Percentiles rank a stretch among this genome's conserved stretches.
Evolutionary conservation across 2,888 invertebrate genomes (phyloP).

Genomic region (Pheosia tremula): DNA sequence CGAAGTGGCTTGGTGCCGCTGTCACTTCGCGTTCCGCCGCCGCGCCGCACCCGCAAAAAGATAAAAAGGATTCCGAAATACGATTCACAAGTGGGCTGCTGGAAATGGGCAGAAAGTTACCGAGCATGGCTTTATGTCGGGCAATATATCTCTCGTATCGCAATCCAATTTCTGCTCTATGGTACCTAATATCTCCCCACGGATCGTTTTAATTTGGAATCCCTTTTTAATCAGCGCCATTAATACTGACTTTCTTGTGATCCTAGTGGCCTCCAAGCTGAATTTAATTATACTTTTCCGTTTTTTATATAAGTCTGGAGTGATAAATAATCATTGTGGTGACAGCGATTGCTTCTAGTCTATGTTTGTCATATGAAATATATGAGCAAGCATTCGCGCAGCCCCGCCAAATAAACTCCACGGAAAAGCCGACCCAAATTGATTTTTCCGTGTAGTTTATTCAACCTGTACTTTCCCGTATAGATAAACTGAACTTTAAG

Average conservation of each 20-base stretch:
- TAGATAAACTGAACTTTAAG: slow-evolving; percentile 42
- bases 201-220: slow-evolving; percentile 75
- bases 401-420: slow-evolving; percentile 17
- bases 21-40: slow-evolving; percentile 76
- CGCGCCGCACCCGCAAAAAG: slow-evolving; percentile 74
- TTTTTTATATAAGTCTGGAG: background rate
- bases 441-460: slow-evolving; percentile 30
- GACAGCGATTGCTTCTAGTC: background rate
- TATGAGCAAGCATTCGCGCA: slow-evolving; percentile 1
- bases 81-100: slow-evolving; percentile 82
- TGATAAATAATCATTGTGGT: background rate
- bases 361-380: background rate
- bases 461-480: slow-evolving; percentile 28
- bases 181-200: slow-evolving; percentile 76
- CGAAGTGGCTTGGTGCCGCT: slow-evolving; percentile 80
- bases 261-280: slow-evolving; percentile 8
- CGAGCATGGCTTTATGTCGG: slow-evolving; percentile 77
- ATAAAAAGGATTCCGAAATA: slow-evolving; percentile 82
- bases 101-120: slow-evolving; percentile 81
- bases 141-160: slow-evolving; percentile 81
- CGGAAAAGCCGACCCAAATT: slow-evolving; percentile 22
- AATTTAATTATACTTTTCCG: background rate
- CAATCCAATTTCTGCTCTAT: slow-evolving; percentile 82
- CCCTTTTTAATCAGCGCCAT: slow-evolving; percentile 72
- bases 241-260: slow-evolving; percentile 58